phyloP scores from a whole-genome alignment of 2,113 vertebrate species.

The Stigmatopora argus region DNA sequence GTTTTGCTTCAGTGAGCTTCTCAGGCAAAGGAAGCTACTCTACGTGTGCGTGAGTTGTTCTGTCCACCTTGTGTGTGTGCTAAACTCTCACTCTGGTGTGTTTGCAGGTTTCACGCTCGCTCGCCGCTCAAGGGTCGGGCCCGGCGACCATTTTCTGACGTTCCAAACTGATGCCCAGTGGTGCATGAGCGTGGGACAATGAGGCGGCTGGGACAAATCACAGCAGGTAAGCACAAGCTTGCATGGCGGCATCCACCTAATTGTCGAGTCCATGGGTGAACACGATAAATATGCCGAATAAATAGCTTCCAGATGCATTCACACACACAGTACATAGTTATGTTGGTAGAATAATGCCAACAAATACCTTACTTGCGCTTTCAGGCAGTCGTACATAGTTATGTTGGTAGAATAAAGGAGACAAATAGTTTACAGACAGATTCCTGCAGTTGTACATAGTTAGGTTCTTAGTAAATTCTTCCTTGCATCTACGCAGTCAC shows the following conservation, averaged over 20 bases:
- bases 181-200: background rate
- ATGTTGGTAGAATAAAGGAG: too few species aligned
- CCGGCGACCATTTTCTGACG: background rate
- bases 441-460: too few species aligned
- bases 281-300: background rate
- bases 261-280: background rate
- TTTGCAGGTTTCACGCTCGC: background rate
- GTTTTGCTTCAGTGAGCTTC: background rate
- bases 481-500: background rate
- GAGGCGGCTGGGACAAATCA: background rate
- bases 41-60: background rate
- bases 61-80: background rate
- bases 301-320: background rate
- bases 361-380: too few species aligned
- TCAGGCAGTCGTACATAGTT: too few species aligned
- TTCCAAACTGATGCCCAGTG: background rate
- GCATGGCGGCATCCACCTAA: background rate
- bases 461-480: background rate
- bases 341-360: too few species aligned
- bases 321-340: background rate
- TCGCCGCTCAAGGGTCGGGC: background rate
- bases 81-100: background rate
- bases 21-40: background rate
- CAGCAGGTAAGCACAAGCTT: slow-evolving; percentile 3
- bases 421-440: too few species aligned